Evolutionary conservation across 2,797 vertebrate genomes (phyloP).

Genomic region (Fistularia commersonii): DNA sequence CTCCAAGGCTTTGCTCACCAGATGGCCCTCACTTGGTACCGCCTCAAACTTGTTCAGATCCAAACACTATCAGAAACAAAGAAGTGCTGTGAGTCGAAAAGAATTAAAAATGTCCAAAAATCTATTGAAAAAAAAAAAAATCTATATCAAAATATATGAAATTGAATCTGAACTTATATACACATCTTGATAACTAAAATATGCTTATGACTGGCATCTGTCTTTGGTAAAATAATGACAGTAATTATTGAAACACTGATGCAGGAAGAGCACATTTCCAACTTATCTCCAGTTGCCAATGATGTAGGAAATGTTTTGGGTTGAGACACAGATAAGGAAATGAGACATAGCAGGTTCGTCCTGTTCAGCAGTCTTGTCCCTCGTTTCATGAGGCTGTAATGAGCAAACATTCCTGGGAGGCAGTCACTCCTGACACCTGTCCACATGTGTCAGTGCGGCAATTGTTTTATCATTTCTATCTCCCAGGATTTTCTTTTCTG

Average conservation of each 20-base stretch:
- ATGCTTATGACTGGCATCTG: too few relatives aligned
- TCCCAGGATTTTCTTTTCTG: slow-evolving; percentile 25
- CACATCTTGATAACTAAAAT: too few relatives aligned
- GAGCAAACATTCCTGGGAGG: slow-evolving; percentile 60
- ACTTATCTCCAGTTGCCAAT: too few relatives aligned
- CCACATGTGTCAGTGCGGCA: slow-evolving; percentile 51
- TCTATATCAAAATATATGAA: too few relatives aligned
- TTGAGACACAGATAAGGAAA: slow-evolving; percentile 50
- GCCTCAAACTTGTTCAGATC: slow-evolving; percentile 92
- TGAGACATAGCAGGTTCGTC: slow-evolving; percentile 39
- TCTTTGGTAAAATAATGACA: too few relatives aligned
- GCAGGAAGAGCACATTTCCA: too few relatives aligned
- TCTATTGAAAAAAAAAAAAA: too few relatives aligned
- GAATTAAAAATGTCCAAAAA: too few relatives aligned
- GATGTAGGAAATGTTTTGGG: slow-evolving; percentile 21
- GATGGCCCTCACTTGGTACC: slow-evolving; percentile 73
- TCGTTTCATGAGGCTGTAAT: slow-evolving; percentile 62
- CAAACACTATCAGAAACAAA: slow-evolving; percentile 79
- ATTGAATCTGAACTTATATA: too few relatives aligned
- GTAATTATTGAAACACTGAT: too few relatives aligned
- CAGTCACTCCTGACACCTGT: slow-evolving; percentile 69
- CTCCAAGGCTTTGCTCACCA: slow-evolving; percentile 83
- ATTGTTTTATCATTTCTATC: slow-evolving; percentile 50
- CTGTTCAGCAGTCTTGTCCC: slow-evolving; percentile 38
- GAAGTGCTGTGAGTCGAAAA: too few relatives aligned